Conservation (phyloP, 2,113 vertebrate genomes). For the Pithys albifrons region DNA sequence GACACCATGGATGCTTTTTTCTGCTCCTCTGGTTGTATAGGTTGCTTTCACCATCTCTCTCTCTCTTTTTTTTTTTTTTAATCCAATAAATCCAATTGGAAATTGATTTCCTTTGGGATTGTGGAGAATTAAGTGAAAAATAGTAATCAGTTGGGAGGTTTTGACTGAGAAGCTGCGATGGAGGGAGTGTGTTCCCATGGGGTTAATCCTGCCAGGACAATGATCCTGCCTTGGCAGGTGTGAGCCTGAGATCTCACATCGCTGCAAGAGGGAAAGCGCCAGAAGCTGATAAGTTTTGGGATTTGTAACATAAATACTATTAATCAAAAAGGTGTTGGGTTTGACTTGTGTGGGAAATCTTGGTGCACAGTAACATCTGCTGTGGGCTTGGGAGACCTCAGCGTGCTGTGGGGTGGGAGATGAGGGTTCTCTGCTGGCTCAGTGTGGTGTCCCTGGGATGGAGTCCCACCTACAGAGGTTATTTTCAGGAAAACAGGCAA, state of each 20-base stretch:
- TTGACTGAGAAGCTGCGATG: neutral
- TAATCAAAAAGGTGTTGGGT: neutral
- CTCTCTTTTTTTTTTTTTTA: neutral
- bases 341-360: neutral
- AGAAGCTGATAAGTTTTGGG: neutral
- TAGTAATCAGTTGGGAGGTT: neutral
- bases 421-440: neutral
- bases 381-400: neutral
- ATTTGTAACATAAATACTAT: neutral
- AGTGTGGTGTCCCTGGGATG: neutral
- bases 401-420: accelerated
- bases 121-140: neutral
- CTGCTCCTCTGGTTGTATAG: neutral
- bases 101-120: neutral
- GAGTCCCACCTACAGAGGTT: neutral
- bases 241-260: neutral
- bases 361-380: neutral
- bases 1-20: accelerated
- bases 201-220: neutral
- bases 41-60: neutral
- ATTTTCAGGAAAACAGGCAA: accelerated
- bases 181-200: neutral
- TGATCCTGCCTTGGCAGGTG: neutral
- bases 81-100: neutral
- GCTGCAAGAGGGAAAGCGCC: neutral